Conservation (phyloP, 2,888 invertebrate genomes). For the Stenolophus ochropezus region DNA sequence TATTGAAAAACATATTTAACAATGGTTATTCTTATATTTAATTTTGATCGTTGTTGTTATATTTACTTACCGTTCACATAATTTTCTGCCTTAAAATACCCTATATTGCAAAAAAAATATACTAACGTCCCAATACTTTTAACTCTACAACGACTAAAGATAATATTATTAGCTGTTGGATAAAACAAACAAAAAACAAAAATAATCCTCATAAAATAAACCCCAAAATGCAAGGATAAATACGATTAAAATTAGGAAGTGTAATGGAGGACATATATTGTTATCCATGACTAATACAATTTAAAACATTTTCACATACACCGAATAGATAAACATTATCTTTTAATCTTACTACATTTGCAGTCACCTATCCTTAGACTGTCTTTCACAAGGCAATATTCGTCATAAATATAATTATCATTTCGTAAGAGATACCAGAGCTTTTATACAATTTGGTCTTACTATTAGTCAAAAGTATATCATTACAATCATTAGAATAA, state of each 20-base stretch:
- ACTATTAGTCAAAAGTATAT: constrained; percentile 44
- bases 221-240: background rate
- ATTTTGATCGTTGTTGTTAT: too few species aligned
- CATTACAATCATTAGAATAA: constrained; percentile 29
- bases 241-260: constrained; percentile 59
- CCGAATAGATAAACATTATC: constrained; percentile 67
- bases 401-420: constrained; percentile 48
- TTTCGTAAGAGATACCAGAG: constrained; percentile 27
- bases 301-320: constrained; percentile 71
- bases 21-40: too few species aligned
- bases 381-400: constrained; percentile 58
- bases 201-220: background rate
- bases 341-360: constrained; percentile 44
- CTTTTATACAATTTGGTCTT: constrained; percentile 47
- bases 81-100: too few species aligned
- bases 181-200: too few species aligned
- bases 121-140: too few species aligned
- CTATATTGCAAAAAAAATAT: too few species aligned
- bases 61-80: too few species aligned
- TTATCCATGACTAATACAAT: constrained; percentile 70
- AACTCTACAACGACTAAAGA: too few species aligned
- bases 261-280: constrained; percentile 72
- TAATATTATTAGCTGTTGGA: too few species aligned
- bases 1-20: too few species aligned
- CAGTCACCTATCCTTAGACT: constrained; percentile 15